These are phyloP conservation scores for Metaphire vulgaris DNA, from an alignment of 1,140 invertebrate species.

Conservation along the genomic window DNA sequence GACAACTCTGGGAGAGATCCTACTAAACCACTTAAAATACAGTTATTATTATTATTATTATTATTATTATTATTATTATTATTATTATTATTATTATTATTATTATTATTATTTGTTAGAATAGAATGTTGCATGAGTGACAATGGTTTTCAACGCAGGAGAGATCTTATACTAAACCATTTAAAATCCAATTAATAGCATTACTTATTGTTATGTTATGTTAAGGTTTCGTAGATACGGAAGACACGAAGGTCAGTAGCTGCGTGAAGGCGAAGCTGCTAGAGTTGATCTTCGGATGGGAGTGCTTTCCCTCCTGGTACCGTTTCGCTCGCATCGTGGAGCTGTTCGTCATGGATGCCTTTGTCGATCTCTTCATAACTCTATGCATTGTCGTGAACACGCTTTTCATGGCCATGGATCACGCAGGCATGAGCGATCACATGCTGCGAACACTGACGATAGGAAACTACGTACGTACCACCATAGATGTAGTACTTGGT, in stretches of 20 bases:
- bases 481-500: no score
- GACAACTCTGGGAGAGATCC: no score
- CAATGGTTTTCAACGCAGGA: no score
- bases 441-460: constrained; percentile 58
- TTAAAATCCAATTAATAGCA: no score
- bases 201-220: not conserved
- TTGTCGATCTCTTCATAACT: constrained; percentile 95
- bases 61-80: no score
- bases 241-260: constrained; percentile 35
- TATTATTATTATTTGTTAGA: no score
- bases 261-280: constrained; percentile 54
- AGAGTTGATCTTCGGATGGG: constrained; percentile 92
- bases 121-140: no score
- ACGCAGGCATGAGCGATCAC: constrained; percentile 70
- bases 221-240: constrained; percentile 16
- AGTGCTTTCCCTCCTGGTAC: constrained; percentile 70
- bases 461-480: constrained; percentile 44
- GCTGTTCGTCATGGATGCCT: constrained; percentile 93
- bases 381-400: constrained; percentile 96
- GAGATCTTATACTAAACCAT: not conserved
- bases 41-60: no score
- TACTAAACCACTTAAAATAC: no score
- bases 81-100: no score
- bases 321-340: constrained; percentile 59
- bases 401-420: constrained; percentile 93